Evolutionary conservation across 2,797 vertebrate species (phyloP), one percentile per base, ranked within the genome.

Genomic region (Lycodopsis pacificus): DNA sequence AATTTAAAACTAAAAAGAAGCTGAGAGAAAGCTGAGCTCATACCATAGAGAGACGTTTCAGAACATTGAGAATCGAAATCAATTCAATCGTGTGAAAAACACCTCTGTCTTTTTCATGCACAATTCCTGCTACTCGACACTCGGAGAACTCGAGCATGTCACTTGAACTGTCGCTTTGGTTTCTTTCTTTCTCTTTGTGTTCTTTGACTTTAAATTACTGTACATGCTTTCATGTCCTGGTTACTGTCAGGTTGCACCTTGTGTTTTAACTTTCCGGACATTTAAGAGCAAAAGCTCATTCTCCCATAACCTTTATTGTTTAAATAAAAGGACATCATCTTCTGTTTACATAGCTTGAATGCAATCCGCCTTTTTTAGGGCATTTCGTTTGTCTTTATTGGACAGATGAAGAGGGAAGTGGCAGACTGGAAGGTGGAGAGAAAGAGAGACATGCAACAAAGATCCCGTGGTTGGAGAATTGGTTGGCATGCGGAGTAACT

Each of bases 261-360:
- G 68, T 79, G 83, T 79, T 89, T 83, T 86, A 77, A 84, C 79
- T 86, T 86, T 87, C 74, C 73, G 61, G 66, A 68, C 71, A 76
- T 88, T 88, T 70, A 74, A 82, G 75, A 74, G 61, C 57, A 86
- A 85, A 76, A 71, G 0, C 19, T 22, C 20, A 32, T 12, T 72
- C 32, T 38, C 48, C 1, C 5, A 27, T 65, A 30, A 80, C 22
- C 12, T 76, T 57, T 65, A 73, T 17, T 15, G 42, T 73, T 75
- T 9, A 59, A 71, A 82, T 36, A 49, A 71, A 73, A 62, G 10
- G 34, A 75, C 40, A 34, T n/a, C 20, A 42, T 58, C 27, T 8
- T 73, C n/a, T 69, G 57, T 82, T 87, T 49, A 59, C n/a, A 65
- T 36, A 38, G 20, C 20, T 65, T 42, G 3, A 84, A 53, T 2